phyloP scores from a whole-genome alignment of 2,888 invertebrate genomes.

The Melanophora roralis region DNA sequence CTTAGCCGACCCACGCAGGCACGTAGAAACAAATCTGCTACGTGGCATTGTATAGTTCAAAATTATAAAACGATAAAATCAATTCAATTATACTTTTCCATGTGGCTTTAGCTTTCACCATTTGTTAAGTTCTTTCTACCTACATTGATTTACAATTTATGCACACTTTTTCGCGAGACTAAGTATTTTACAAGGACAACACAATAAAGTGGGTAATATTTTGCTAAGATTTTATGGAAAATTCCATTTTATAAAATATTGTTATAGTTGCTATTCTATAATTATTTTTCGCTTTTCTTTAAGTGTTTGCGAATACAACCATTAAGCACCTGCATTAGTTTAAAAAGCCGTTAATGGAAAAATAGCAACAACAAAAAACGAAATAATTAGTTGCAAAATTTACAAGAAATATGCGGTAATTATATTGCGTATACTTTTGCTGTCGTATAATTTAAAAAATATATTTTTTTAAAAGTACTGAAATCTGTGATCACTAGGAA shows the following conservation, averaged over 20 bases:
- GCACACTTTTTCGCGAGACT: background rate
- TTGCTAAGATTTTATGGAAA: constrained; percentile 22
- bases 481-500: too few species aligned
- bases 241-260: background rate
- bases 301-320: constrained; percentile 4
- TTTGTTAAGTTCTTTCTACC: background rate
- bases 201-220: too few species aligned
- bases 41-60: background rate
- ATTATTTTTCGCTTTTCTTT: background rate
- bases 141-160: constrained; percentile 17
- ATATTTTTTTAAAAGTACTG: too few species aligned
- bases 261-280: background rate
- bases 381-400: too few species aligned
- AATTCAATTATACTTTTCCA: background rate
- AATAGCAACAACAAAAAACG: background rate
- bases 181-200: background rate
- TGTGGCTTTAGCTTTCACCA: background rate
- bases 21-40: background rate
- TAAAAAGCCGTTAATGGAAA: background rate
- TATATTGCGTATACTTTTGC: too few species aligned
- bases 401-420: too few species aligned
- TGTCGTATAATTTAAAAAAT: too few species aligned
- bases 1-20: too few species aligned
- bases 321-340: constrained; percentile 38
- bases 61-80: constrained; percentile 16